Base-by-base conservation (phyloP, 2,113 vertebrate genomes). In the Phyllopteryx taeniolatus region DNA sequence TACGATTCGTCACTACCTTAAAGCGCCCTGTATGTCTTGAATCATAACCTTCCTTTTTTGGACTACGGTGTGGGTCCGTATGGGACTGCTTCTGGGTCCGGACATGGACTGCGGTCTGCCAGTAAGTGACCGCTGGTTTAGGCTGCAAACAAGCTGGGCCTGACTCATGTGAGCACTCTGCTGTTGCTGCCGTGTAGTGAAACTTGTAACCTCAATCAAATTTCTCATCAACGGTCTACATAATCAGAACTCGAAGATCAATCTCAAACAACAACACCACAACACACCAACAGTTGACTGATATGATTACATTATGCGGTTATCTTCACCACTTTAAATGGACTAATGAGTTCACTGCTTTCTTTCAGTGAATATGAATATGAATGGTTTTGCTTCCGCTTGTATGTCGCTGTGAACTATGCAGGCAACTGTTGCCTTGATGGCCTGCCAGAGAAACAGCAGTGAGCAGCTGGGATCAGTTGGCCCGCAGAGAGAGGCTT, bases 391-490 rank as follows among this genome's bases (percentile, higher is more conserved):
- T 42, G 12, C 43, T 8, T 19, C 59, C 54, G 43, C 14, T 42
- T 49, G 43, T 22, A 56, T 67, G 60, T 61, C 66, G 35, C 68
- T 63, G 74, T 80, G 78, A 83, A 74, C 73, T 77, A 76, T 71
- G 59, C 67, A 39, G 46, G 73, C 89, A 87, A 84, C 86, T 85
- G 87, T 83, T 74, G 68, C 78, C 73, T 84, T 78, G 42, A 74
- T 79, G 49, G 71, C 8, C 39, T 67, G 76, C 76, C 78, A 81
- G 42, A 73, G 73, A 68, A 80, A 68, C 81, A 71, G 84, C 7
- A 64, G 82, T 31, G 77, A 86, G 83, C 89, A 91, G 88, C 90
- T 92, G 88, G 79, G 81, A 79, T 79, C 86, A 79, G 78, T 79
- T 87, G 88, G 86, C 79, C 59, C 69, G 22, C 15, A 71, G 81